Percentiles rank a stretch among this genome's conserved stretches.
Evolutionary conservation across 2,113 vertebrate genomes (phyloP).

Genomic region (Hippocampus guttulatus): DNA sequence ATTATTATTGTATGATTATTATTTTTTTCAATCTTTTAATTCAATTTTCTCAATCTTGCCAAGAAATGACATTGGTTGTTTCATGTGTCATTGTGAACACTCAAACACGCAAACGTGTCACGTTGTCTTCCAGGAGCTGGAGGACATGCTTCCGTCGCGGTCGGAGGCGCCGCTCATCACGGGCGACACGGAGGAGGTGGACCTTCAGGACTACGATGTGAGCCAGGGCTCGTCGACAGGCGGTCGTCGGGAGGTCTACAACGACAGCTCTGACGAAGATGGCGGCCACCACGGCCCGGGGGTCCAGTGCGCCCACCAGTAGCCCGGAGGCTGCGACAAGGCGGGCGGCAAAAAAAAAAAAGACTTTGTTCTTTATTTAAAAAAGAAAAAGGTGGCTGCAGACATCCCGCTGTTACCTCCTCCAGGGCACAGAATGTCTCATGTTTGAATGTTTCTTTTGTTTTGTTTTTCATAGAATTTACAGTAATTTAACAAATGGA

Average conservation of each 20-base stretch:
- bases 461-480: slow-evolving; percentile 82
- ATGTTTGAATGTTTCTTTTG: slow-evolving; percentile 86
- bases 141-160: slow-evolving; percentile 93
- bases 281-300: slow-evolving; percentile 90
- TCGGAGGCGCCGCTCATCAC: slow-evolving; percentile 85
- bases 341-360: slow-evolving; percentile 11
- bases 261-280: slow-evolving; percentile 96
- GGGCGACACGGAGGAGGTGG: slow-evolving; percentile 91
- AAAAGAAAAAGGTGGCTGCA: slow-evolving; percentile 12
- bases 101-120: too few species aligned
- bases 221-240: slow-evolving; percentile 85
- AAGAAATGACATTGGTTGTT: too few species aligned
- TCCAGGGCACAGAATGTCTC: slow-evolving; percentile 69
- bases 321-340: slow-evolving; percentile 26
- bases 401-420: slow-evolving; percentile 11
- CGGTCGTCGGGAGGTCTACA: slow-evolving; percentile 90
- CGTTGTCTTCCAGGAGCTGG: slow-evolving; percentile 80
- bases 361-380: slow-evolving; percentile 35
- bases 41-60: too few species aligned
- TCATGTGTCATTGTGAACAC: too few species aligned
- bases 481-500: slow-evolving; percentile 83
- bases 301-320: slow-evolving; percentile 98
- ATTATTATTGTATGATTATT: too few species aligned
- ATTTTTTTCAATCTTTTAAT: too few species aligned
- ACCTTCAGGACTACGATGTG: slow-evolving; percentile 91